Percentiles rank a stretch among this genome's conserved stretches.
These are phyloP conservation scores for Coregonus ussuriensis DNA, from an alignment of 2,797 vertebrate genomes.

Conservation along the genomic window DNA sequence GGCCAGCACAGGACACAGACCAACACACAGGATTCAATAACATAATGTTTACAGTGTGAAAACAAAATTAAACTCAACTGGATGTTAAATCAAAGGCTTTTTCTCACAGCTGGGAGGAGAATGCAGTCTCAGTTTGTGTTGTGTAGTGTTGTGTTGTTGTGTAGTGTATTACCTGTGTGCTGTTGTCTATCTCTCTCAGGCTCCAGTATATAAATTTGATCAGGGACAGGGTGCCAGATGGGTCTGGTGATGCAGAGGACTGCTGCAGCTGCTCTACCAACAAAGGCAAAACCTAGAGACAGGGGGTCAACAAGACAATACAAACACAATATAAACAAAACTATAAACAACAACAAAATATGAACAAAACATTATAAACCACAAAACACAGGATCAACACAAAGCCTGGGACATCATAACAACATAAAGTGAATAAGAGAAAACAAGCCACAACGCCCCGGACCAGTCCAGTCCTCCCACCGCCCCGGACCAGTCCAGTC, in stretches of 20 bases:
- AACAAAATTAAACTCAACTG: slow-evolving; percentile 20
- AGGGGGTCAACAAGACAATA: slow-evolving; percentile 13
- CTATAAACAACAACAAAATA: background rate
- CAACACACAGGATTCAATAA: slow-evolving; percentile 12
- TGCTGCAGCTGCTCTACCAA: slow-evolving; percentile 83
- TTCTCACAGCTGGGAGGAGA: background rate
- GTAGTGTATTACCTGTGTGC: slow-evolving; percentile 1
- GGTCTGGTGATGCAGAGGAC: slow-evolving; percentile 69
- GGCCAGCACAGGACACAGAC: slow-evolving; percentile 11
- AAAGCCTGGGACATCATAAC: background rate
- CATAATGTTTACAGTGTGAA: slow-evolving; percentile 19
- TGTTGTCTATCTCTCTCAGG: slow-evolving; percentile 62
- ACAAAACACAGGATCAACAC: background rate
- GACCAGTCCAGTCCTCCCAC: background rate
- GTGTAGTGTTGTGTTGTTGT: slow-evolving; percentile 1
- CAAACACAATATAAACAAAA: background rate
- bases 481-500: too few species aligned
- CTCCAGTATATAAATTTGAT: slow-evolving; percentile 82
- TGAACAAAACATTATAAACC: background rate
- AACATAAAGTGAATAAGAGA: background rate
- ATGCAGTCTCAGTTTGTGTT: background rate
- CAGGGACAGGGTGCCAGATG: slow-evolving; percentile 74
- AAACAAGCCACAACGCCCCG: background rate
- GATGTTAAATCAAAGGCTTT: background rate
- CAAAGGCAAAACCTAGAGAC: slow-evolving; percentile 79